Percentiles rank a stretch among this genome's conserved stretches.
Conservation (phyloP, 2,797 vertebrate species). For the Loris lydekkerianus region DNA sequence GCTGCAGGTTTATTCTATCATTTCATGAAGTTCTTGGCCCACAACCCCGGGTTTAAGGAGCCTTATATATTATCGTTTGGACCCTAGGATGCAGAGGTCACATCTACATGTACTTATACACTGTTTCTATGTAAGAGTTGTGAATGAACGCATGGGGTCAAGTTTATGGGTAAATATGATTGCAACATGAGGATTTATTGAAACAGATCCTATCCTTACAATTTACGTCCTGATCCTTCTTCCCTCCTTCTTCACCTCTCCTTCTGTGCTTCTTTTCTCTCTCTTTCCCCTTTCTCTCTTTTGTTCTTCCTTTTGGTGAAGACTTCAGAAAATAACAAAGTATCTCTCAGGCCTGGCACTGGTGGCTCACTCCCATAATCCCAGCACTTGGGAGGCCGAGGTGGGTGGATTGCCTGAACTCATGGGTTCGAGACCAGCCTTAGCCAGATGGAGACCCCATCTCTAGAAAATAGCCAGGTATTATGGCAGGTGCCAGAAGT, state of each 20-base stretch:
- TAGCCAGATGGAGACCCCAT: too few species aligned
- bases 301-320: neutral
- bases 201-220: neutral
- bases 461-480: too few species aligned
- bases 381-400: too few species aligned
- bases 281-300: neutral
- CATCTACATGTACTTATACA: neutral
- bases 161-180: neutral
- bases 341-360: neutral
- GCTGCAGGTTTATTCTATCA: neutral
- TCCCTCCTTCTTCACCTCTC: neutral
- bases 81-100: neutral
- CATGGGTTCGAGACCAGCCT: too few species aligned
- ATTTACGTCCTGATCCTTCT: neutral
- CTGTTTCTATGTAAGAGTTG: rapidly evolving
- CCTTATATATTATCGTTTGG: neutral
- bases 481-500: too few species aligned
- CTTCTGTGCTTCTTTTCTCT: neutral
- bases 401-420: too few species aligned
- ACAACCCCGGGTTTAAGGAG: neutral
- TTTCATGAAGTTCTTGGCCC: neutral
- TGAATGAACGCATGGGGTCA: neutral
- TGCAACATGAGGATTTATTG: neutral
- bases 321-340: neutral
- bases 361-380: too few species aligned